A percentile compares a stretch with the other conserved stretches of the same genome.
These are phyloP conservation scores for Tetragonula clypearis DNA, from an alignment of 1,140 invertebrate genomes.

Conservation along the genomic window DNA sequence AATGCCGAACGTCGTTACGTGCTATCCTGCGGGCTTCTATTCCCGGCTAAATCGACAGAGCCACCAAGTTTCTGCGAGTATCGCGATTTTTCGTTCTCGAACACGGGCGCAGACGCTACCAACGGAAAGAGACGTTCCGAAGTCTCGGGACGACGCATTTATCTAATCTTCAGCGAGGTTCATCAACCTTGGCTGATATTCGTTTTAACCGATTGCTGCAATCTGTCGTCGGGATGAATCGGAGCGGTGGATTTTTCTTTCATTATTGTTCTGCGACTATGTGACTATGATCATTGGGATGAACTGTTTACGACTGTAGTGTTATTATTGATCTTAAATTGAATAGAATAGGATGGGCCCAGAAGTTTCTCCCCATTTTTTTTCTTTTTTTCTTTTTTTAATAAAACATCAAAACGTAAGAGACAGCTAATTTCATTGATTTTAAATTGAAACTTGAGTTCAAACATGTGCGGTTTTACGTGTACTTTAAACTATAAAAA, in stretches of 20 bases:
- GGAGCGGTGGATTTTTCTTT: neutral
- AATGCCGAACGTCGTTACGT: constrained; percentile 33
- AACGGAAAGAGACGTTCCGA: neutral
- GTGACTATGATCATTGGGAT: neutral
- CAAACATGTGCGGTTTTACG: no score
- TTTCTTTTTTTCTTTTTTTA: no score
- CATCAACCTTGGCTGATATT: neutral
- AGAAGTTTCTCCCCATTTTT: no score
- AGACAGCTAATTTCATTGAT: no score
- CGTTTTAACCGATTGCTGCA: neutral
- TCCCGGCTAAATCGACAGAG: neutral
- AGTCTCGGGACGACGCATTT: neutral
- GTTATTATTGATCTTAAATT: neutral
- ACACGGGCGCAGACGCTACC: neutral
- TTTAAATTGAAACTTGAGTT: no score
- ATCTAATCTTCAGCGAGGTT: no score
- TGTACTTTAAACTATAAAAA: no score
- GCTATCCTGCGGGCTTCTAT: constrained; percentile 10
- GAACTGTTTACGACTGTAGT: neutral
- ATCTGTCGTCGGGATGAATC: neutral
- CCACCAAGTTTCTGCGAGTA: neutral
- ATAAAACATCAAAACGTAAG: no score
- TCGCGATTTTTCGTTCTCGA: neutral
- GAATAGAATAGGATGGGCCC: neutral
- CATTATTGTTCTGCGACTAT: neutral